Conservation (phyloP, 1,140 invertebrate species). For the Cydia strobilella region DNA sequence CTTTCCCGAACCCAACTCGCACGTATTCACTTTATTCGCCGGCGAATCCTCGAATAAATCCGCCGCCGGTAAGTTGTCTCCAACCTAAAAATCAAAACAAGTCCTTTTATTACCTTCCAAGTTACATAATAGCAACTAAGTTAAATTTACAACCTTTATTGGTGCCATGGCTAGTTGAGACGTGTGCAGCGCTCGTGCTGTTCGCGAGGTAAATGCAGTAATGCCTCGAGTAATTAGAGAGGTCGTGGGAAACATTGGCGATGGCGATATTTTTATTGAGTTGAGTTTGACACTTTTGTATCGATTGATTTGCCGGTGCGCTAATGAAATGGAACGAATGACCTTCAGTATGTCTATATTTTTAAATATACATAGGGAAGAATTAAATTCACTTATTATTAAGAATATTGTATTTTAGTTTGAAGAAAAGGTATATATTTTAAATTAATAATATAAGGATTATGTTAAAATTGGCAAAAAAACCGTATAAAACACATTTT, state of each 20-base stretch:
- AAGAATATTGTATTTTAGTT: background rate
- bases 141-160: slow-evolving; percentile 58
- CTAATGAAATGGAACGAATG: slow-evolving; percentile 20
- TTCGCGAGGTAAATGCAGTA: slow-evolving; percentile 61
- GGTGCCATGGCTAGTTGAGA: slow-evolving; percentile 64
- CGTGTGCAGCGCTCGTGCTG: slow-evolving; percentile 58
- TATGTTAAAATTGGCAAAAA: background rate
- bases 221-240: slow-evolving; percentile 59
- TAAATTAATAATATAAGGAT: background rate
- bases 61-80: slow-evolving; percentile 89
- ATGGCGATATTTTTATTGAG: slow-evolving; percentile 48
- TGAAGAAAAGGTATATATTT: background rate
- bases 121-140: slow-evolving; percentile 54
- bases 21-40: slow-evolving; percentile 90
- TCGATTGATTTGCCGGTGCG: slow-evolving; percentile 29
- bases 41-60: slow-evolving; percentile 93
- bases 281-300: slow-evolving; percentile 32
- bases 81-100: slow-evolving; percentile 83
- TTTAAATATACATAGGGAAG: background rate
- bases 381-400: background rate
- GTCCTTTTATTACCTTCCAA: slow-evolving; percentile 38
- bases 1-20: slow-evolving; percentile 87
- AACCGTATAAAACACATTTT: background rate
- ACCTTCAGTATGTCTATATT: slow-evolving; percentile 2
- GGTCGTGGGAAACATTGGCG: slow-evolving; percentile 70